Base-by-base conservation (phyloP, 2,113 vertebrate species). In the Cacatua alba region DNA sequence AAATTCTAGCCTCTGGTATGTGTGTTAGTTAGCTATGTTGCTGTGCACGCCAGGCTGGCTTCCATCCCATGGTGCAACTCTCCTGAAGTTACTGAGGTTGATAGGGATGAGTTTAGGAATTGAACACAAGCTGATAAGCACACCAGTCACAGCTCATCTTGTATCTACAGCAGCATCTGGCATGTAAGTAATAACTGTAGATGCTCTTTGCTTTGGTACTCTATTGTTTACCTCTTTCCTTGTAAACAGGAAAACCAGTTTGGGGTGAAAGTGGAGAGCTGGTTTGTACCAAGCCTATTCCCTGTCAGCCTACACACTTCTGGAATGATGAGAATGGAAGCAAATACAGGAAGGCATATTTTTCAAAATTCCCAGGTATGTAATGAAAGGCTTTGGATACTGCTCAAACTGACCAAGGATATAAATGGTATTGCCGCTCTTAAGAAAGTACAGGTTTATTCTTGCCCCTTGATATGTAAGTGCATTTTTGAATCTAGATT, bases 341-440 rank as follows among this genome's bases (percentile, higher is more conserved):
- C 98, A 99, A 99, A 96, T 99, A 99, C 95, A 96, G 98, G 90
- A 99, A 99, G 93, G 99, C 99, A 3, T 99, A 99, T 96, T 99
- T 99, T 94, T 99, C 99, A 55, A 98, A 97, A 81, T 99, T 98
- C 96, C 98, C 99, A 89, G 99, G 99, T 99, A 75, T 48, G 96
- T 23, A 6, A 10, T 5, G 33, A 18, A 69, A 46, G 31, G 28
- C 13, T 60, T 33, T 39, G 55, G 33, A 0, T 28, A 19, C 14
- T 71, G 33, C 23, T 84, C 21, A n/a, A 7, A 16, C 28, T 23
- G 55, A 24, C 76, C 35, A 24, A 35, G 37, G 51, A 2, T 25
- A 23, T 16, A 13, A 19, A 3, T 23, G 28, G 10, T 15, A 3
- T n/a, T 41, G 55, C 44, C 78, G 53, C 55, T 76, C 2, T 6